These are phyloP conservation scores for Brachyrhaphis roseni DNA, from an alignment of 2,797 vertebrate genomes.

Conservation along the genomic window DNA sequence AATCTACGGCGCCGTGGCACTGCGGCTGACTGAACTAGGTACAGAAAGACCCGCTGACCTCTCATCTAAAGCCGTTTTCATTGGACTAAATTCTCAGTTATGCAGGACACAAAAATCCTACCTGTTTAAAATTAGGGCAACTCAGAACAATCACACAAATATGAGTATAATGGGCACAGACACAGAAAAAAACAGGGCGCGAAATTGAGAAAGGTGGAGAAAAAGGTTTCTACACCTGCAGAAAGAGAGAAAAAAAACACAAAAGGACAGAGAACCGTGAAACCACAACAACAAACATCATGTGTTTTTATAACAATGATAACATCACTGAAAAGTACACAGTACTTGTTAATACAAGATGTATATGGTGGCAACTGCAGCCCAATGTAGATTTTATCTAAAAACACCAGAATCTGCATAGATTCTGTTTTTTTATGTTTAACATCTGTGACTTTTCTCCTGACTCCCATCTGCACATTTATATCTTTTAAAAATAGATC, in stretches of 20 bases:
- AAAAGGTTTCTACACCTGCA: no score
- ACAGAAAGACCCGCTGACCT: constrained; percentile 9
- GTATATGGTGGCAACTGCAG: no score
- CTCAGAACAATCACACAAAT: neutral
- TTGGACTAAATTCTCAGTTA: neutral
- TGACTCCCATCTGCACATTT: neutral
- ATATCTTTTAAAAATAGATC: neutral
- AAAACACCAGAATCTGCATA: no score
- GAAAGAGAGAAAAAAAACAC: no score
- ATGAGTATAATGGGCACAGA: neutral
- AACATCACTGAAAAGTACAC: no score
- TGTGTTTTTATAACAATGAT: no score
- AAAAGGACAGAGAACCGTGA: no score
- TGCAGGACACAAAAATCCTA: neutral
- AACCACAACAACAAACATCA: no score
- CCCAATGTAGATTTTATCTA: no score
- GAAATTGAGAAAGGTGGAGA: no score
- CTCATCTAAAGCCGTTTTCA: neutral
- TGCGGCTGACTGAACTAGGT: constrained; percentile 97
- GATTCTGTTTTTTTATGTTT: neutral
- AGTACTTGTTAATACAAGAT: no score
- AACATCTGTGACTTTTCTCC: neutral
- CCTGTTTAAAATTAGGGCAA: neutral
- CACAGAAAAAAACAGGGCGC: no score
- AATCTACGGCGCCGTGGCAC: constrained; percentile 93